A percentile compares a stretch with the other conserved stretches of the same genome.
Evolutionary conservation across 2,113 vertebrate genomes (phyloP).

Genomic region (Muntiacus reevesi): DNA sequence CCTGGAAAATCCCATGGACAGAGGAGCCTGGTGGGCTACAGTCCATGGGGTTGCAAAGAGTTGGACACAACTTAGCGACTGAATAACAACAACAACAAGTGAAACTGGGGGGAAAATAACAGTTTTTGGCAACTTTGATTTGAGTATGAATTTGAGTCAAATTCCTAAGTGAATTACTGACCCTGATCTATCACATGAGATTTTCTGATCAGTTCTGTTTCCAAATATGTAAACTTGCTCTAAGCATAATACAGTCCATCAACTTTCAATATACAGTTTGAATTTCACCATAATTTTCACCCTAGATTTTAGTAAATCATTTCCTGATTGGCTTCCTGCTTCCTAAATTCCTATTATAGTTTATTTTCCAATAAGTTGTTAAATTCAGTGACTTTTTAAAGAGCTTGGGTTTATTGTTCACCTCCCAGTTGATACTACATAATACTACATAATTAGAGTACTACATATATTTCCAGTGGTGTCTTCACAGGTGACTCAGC

Average conservation of each 20-base stretch:
- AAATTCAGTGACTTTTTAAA: neutral
- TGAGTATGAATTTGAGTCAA: conserved; percentile 17
- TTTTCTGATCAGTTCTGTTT: neutral
- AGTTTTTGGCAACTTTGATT: neutral
- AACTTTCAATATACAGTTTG: neutral
- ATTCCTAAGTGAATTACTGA: neutral
- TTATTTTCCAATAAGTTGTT: neutral
- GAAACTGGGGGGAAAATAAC: neutral
- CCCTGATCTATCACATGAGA: neutral
- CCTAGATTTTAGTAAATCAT: neutral
- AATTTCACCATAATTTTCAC: neutral
- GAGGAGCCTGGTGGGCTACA: neutral
- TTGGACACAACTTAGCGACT: neutral
- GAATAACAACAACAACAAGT: neutral
- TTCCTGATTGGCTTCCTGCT: neutral
- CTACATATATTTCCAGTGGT: neutral
- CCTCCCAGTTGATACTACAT: neutral
- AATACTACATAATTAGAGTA: neutral
- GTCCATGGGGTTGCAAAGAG: neutral
- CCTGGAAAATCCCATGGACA: neutral
- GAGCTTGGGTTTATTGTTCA: neutral
- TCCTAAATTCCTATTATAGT: neutral
- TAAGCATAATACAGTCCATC: neutral
- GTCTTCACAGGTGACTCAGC: neutral
- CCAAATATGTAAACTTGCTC: neutral